Conservation (phyloP, 2,797 vertebrate genomes). For the Sebastes elongatus region DNA sequence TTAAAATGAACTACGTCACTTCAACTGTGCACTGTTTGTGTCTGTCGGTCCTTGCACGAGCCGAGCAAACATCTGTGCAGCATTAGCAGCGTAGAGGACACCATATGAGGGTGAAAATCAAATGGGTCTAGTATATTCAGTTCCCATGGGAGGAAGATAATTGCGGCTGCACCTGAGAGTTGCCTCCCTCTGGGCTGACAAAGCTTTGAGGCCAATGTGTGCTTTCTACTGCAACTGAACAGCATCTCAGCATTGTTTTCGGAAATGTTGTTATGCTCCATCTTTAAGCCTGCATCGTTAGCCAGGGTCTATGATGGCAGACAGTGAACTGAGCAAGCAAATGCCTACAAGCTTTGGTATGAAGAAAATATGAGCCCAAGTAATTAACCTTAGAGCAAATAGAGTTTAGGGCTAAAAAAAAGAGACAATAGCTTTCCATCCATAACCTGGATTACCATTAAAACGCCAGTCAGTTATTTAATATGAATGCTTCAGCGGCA, state of each 20-base stretch:
- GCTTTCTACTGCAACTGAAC: background rate
- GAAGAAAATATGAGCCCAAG: background rate
- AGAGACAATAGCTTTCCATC: background rate
- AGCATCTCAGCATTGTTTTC: conserved; percentile 10
- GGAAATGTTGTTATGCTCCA: background rate
- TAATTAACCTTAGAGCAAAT: conserved; percentile 5
- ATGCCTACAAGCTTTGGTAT: conserved; percentile 1
- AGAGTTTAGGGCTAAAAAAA: background rate
- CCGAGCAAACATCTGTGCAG: conserved; percentile 1
- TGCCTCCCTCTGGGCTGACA: background rate
- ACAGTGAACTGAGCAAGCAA: conserved; percentile 17
- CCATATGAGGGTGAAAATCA: conserved; percentile 19
- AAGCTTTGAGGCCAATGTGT: background rate
- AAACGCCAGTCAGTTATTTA: conserved; percentile 18
- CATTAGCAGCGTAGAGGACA: background rate
- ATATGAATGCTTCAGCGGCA: conserved; percentile 10
- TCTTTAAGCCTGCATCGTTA: conserved; percentile 17
- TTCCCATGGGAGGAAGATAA: conserved; percentile 37
- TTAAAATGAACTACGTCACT: background rate
- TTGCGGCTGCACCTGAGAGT: conserved; percentile 41
- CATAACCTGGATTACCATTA: conserved; percentile 25
- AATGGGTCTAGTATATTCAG: conserved; percentile 35
- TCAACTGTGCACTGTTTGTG: background rate
- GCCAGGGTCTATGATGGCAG: background rate
- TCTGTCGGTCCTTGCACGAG: background rate